Conservation (phyloP, 1,140 invertebrate species). For the Tetraneura akinire region DNA sequence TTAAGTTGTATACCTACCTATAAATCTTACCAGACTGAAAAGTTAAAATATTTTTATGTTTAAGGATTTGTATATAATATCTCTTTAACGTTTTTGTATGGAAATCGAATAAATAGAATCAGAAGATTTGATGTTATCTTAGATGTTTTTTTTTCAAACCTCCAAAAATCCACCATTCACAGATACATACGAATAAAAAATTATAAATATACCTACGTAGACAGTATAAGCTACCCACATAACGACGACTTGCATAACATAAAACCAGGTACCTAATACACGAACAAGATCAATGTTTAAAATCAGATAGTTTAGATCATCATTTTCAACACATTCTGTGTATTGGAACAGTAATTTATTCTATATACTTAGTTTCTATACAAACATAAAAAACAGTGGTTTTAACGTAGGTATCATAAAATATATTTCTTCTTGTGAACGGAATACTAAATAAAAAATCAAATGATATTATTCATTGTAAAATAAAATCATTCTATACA, state of each 20-base stretch:
- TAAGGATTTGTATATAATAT: not conserved
- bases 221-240: slow-evolving; percentile 13
- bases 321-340: not conserved
- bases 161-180: not conserved
- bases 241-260: not conserved
- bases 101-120: not conserved
- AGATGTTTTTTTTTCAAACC: not conserved
- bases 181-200: not conserved
- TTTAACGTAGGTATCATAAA: not conserved
- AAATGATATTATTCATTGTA: slow-evolving; percentile 15
- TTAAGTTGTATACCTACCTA: not conserved
- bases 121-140: not conserved
- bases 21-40: not conserved
- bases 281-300: slow-evolving; percentile 8
- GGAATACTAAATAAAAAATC: not conserved
- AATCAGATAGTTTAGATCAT: slow-evolving; percentile 11
- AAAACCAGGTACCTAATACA: slow-evolving; percentile 10
- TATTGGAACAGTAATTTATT: slow-evolving; percentile 25
- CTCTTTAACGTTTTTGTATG: not conserved
- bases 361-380: not conserved
- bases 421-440: not conserved
- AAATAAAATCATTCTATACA: too few relatives aligned
- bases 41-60: not conserved
- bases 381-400: not conserved
- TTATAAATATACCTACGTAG: not conserved